Evolutionary conservation across 2,113 vertebrate genomes (phyloP).

Genomic region (Phyllopteryx taeniolatus): DNA sequence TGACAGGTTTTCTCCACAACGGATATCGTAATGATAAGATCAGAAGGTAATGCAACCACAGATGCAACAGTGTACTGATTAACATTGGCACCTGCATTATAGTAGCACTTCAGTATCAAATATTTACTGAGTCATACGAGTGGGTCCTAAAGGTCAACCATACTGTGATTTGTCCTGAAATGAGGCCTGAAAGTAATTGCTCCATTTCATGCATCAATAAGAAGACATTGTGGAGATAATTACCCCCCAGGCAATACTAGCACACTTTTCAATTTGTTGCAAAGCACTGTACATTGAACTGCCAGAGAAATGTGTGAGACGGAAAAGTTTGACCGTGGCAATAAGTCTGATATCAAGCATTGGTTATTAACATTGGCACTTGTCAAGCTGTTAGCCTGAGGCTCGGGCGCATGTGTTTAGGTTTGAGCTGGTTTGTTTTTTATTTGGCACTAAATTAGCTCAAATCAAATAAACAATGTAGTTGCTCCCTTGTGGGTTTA

Average conservation of each 20-base stretch:
- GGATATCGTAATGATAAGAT: conserved; percentile 32
- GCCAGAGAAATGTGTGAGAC: conserved; percentile 34
- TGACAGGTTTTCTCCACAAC: conserved; percentile 13
- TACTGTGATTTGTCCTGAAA: conserved; percentile 40
- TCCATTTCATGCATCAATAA: conserved; percentile 54
- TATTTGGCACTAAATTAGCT: conserved; percentile 28
- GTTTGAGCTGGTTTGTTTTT: conserved; percentile 27
- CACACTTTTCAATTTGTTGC: conserved; percentile 21
- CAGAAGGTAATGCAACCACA: conserved; percentile 15
- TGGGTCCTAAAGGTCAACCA: conserved; percentile 41
- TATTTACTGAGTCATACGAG: conserved; percentile 29
- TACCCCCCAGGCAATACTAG: conserved; percentile 29
- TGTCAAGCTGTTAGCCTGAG: conserved; percentile 28
- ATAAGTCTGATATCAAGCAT: conserved; percentile 28
- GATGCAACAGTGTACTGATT: conserved; percentile 12
- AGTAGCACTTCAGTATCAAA: conserved; percentile 15
- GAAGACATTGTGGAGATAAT: conserved; percentile 34
- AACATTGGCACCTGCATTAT: conserved; percentile 18
- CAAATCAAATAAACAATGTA: conserved; percentile 13
- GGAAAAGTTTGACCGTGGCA: conserved; percentile 40
- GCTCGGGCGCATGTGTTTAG: conserved; percentile 6
- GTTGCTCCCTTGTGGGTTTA: neutral
- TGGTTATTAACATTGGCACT: conserved; percentile 29
- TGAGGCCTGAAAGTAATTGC: conserved; percentile 48
- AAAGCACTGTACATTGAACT: conserved; percentile 6